A percentile compares a stretch with the other conserved stretches of the same genome.
Conservation (phyloP, 2,888 invertebrate species). For the Allolobophora icterica region DNA sequence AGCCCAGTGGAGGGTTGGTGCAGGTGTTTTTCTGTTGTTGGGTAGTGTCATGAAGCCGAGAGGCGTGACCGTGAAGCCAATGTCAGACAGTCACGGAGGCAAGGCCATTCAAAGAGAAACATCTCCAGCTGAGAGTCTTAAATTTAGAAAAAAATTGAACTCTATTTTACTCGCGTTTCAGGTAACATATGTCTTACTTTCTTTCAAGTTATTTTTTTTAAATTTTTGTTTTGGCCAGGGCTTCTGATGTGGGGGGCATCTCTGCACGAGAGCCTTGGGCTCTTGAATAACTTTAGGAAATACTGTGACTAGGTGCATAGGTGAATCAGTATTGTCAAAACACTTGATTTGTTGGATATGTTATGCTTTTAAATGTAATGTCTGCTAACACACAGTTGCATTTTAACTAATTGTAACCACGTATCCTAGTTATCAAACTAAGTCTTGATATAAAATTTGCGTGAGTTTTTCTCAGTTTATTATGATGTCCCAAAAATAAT, state of each 20-base stretch:
- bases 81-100: not conserved
- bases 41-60: not conserved
- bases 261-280: not conserved
- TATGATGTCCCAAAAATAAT: no score
- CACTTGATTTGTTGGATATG: not conserved
- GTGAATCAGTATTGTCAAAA: not conserved
- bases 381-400: not conserved
- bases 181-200: no score
- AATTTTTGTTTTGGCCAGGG: not conserved
- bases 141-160: not conserved
- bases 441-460: no score
- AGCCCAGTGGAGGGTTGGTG: not conserved
- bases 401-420: not conserved
- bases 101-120: not conserved
- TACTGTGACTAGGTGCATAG: not conserved
- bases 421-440: no score
- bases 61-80: not conserved
- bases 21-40: not conserved
- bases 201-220: not conserved
- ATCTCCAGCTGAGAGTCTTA: not conserved
- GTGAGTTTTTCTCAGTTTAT: no score
- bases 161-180: not conserved
- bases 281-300: not conserved
- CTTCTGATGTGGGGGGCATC: not conserved
- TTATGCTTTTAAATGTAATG: not conserved